Percentiles rank a stretch among this genome's conserved stretches.
phyloP scores from a whole-genome alignment of 1,140 invertebrate genomes.

The Leptestheria dahalacensis region DNA sequence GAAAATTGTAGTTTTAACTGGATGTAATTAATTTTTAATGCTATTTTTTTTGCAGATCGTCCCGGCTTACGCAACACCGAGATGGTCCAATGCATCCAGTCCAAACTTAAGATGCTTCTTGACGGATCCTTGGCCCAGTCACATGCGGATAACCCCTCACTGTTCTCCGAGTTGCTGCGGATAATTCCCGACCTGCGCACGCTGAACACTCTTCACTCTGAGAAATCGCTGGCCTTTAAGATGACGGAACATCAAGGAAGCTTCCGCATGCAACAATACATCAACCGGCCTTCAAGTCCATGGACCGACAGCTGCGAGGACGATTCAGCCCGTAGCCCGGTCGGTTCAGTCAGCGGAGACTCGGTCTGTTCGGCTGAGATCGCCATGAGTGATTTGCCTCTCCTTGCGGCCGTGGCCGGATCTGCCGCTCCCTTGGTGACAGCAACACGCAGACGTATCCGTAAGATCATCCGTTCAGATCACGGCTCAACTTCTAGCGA shows the following conservation, averaged over 20 bases:
- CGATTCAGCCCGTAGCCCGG: constrained; percentile 67
- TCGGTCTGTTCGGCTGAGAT: constrained; percentile 48
- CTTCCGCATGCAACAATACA: constrained; percentile 37
- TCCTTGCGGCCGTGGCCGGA: constrained; percentile 11
- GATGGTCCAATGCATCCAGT: constrained; percentile 81
- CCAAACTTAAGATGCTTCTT: constrained; percentile 64
- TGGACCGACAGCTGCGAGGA: constrained; percentile 32
- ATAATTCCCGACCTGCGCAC: constrained; percentile 90
- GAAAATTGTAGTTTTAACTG: not conserved
- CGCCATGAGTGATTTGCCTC: constrained; percentile 42
- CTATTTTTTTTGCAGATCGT: constrained; percentile 40
- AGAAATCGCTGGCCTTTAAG: constrained; percentile 87
- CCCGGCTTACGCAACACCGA: constrained; percentile 83
- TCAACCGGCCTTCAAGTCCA: constrained; percentile 17
- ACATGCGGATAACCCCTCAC: constrained; percentile 49
- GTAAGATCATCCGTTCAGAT: constrained; percentile 44
- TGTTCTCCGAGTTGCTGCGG: constrained; percentile 76
- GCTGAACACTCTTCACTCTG: constrained; percentile 87
- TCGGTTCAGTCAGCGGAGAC: constrained; percentile 71
- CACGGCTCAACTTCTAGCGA: constrained; percentile 51
- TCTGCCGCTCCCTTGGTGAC: constrained; percentile 36
- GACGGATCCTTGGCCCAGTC: constrained; percentile 67
- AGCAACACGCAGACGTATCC: constrained; percentile 31
- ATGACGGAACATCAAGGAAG: constrained; percentile 72
- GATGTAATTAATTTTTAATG: not conserved